A percentile compares a stretch with the other conserved stretches of the same genome.
These are phyloP conservation scores for Gymnodraco acuticeps DNA, from an alignment of 2,797 vertebrate species.

Conservation along the genomic window DNA sequence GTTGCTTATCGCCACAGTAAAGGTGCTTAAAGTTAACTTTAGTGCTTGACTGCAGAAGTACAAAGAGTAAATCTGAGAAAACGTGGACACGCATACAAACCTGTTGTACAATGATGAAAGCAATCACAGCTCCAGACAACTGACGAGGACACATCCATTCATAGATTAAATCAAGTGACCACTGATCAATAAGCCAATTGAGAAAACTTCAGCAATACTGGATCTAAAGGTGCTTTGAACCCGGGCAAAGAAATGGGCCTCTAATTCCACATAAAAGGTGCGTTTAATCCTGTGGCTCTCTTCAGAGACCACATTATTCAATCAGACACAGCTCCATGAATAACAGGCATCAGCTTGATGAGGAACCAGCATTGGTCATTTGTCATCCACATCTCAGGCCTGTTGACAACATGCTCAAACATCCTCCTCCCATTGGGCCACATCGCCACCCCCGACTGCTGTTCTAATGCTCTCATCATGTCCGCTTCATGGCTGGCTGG, in stretches of 20 bases:
- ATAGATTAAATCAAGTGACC: slow-evolving; percentile 47
- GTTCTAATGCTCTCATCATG: slow-evolving; percentile 76
- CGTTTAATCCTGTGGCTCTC: slow-evolving; percentile 37
- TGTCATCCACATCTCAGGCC: slow-evolving; percentile 70
- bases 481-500: slow-evolving; percentile 77
- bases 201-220: slow-evolving; percentile 43
- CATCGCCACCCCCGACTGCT: slow-evolving; percentile 53
- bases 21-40: slow-evolving; percentile 1
- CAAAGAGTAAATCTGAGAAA: slow-evolving; percentile 5
- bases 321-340: slow-evolving; percentile 55
- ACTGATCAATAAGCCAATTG: slow-evolving; percentile 58
- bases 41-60: background rate
- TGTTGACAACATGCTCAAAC: slow-evolving; percentile 76
- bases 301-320: slow-evolving; percentile 50
- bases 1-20: background rate
- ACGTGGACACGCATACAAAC: background rate
- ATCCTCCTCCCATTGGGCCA: slow-evolving; percentile 57
- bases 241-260: background rate
- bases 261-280: slow-evolving; percentile 37
- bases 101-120: slow-evolving; percentile 32
- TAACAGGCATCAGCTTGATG: slow-evolving; percentile 69
- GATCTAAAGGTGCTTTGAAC: slow-evolving; percentile 32
- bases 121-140: slow-evolving; percentile 19
- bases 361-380: slow-evolving; percentile 71
- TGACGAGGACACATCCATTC: slow-evolving; percentile 62